These are phyloP conservation scores for Oenanthe melanoleuca DNA, from an alignment of 2,113 vertebrate genomes.

Conservation along the genomic window DNA sequence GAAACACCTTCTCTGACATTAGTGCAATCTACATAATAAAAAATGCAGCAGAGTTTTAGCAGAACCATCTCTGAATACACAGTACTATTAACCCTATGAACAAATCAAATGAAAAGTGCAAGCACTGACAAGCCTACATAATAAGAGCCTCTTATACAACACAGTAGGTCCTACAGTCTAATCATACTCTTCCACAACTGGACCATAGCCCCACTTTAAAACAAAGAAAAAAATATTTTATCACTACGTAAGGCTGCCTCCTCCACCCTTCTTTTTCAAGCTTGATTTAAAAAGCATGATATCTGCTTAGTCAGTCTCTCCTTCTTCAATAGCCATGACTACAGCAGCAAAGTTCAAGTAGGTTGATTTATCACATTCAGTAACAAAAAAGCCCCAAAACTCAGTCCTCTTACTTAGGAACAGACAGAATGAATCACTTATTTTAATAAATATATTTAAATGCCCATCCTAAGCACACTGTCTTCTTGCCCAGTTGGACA, in stretches of 20 bases:
- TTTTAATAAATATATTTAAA: neutral
- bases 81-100: conserved; percentile 12
- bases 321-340: neutral
- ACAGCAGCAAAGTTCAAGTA: neutral
- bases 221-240: neutral
- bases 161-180: neutral
- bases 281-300: neutral
- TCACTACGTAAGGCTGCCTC: neutral
- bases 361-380: neutral
- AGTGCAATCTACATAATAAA: conserved; percentile 43
- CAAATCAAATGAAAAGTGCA: neutral
- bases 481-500: neutral
- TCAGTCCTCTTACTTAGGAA: neutral
- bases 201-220: neutral
- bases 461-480: neutral
- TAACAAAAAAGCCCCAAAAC: neutral
- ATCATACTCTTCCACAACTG: neutral
- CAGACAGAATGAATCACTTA: neutral
- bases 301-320: neutral
- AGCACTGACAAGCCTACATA: conserved; percentile 8
- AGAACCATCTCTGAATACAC: conserved; percentile 3
- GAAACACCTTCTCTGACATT: conserved; percentile 20
- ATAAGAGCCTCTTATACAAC: neutral
- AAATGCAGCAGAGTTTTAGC: neutral
- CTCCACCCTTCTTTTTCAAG: neutral